Base-by-base conservation (phyloP, 2,888 invertebrate genomes). In the Andrena fulva region DNA sequence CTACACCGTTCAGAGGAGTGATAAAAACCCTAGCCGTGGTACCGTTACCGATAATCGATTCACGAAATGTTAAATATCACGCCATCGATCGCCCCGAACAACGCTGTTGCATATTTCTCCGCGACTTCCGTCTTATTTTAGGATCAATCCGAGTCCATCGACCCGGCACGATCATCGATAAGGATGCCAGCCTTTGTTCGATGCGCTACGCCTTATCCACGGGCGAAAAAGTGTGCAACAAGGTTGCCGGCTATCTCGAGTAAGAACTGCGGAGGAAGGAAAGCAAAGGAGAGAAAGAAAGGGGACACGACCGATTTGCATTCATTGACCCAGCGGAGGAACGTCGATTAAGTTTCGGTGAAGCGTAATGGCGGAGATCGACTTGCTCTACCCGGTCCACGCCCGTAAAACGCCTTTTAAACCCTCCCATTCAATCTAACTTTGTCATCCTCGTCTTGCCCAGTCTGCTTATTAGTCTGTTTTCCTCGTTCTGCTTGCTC, bases 321-420 rank as follows among this genome's bases (percentile, higher is more conserved):
- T 87, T 79, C 86, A 84, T 68, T 80, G 82, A 78, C 72, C 77
- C 71, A 48, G n/a, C 60, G 70, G 72, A 79, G 77, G 75, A 81
- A 78, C 68, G 72, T 52, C 87, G 77, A 85, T 85, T 80, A 81
- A 81, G 70, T 52, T 85, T 81, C 79, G 76, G 85, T 77, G 80
- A 85, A 85, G 77, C 82, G 79, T 87, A 87, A 87, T 74, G 72
- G 69, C 42, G 33, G 74, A 80, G 73, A 42, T 42, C 82, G 73
- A 62, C 72, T 54, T 56, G 71, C 66, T 77, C 77, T 16, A 50
- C 48, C 71, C 71, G 71, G 50, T 75, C 68, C 75, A 56, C 48
- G 68, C 66, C 59, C 59, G 70, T 73, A 73, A 82, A 80, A 77
- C 70, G 59, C 66, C 69, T 75, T 81, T 79, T 75, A 62, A 80